Conservation (phyloP, 2,888 invertebrate genomes). For the Neoascia interrupta region DNA sequence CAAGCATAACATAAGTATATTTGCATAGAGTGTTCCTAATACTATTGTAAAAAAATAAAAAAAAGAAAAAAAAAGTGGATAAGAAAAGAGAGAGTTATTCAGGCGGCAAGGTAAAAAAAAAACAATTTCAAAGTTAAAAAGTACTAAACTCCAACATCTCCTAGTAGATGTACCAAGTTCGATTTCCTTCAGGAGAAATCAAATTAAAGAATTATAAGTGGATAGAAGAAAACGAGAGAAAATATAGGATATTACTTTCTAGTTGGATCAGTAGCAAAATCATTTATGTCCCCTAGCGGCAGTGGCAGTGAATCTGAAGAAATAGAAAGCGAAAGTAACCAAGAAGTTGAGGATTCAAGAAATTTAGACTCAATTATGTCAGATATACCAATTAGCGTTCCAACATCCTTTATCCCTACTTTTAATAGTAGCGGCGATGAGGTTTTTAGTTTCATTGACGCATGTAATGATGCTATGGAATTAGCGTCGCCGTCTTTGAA, state of each 20-base stretch:
- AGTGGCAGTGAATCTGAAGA: constrained; percentile 3
- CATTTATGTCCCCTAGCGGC: constrained; percentile 1
- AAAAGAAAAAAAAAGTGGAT: too few relatives aligned
- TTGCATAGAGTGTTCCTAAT: not conserved
- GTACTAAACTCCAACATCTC: constrained; percentile 5
- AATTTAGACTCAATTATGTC: too few relatives aligned
- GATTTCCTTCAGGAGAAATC: constrained; percentile 10
- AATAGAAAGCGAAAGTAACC: too few relatives aligned
- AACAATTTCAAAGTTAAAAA: not conserved
- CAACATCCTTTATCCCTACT: constrained; percentile 9
- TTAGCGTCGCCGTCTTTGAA: not conserved
- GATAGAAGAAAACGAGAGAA: constrained; percentile 2
- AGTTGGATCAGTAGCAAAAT: not conserved
- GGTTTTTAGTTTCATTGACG: constrained; percentile 6
- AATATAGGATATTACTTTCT: constrained; percentile 1
- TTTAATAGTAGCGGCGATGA: constrained; percentile 7
- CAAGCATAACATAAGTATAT: not conserved
- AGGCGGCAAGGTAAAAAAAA: not conserved
- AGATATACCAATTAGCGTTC: not conserved
- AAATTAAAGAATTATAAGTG: not conserved
- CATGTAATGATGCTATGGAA: constrained; percentile 7
- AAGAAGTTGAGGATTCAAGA: too few relatives aligned
- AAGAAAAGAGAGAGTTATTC: not conserved
- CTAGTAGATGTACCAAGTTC: constrained; percentile 1
- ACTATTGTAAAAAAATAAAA: too few relatives aligned